These are phyloP conservation scores for Philopedon plagiatum DNA, from an alignment of 2,888 invertebrate species.

Conservation along the genomic window DNA sequence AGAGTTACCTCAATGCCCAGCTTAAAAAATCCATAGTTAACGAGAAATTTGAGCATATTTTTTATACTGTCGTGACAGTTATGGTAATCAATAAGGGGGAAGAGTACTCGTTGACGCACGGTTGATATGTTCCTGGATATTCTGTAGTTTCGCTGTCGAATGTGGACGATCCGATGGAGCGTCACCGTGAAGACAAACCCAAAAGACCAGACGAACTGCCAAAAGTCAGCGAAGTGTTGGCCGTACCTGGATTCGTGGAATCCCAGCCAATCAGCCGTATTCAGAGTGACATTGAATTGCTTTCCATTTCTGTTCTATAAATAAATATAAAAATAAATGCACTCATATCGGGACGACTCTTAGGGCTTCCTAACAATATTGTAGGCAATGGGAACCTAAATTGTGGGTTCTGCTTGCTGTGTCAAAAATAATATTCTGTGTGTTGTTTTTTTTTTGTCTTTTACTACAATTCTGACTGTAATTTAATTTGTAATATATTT, in stretches of 20 bases:
- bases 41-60: constrained; percentile 38
- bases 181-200: constrained; percentile 30
- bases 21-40: constrained; percentile 45
- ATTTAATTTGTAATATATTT: too few relatives aligned
- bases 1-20: constrained; percentile 48
- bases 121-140: constrained; percentile 13
- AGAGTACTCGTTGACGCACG: neutral
- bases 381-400: too few relatives aligned
- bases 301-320: constrained; percentile 40
- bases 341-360: too few relatives aligned
- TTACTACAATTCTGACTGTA: too few relatives aligned
- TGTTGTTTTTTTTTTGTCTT: too few relatives aligned
- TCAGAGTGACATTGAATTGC: constrained; percentile 32
- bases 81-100: constrained; percentile 28
- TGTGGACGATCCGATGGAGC: constrained; percentile 12
- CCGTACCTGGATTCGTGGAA: constrained; percentile 20
- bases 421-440: too few relatives aligned
- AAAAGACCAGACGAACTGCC: constrained; percentile 28
- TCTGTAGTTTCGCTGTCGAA: constrained; percentile 33
- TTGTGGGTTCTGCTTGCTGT: too few relatives aligned
- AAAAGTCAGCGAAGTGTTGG: constrained; percentile 29
- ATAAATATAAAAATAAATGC: too few relatives aligned
- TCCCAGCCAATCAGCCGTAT: constrained; percentile 43
- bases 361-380: too few relatives aligned
- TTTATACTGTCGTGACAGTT: constrained; percentile 38